phyloP scores from a whole-genome alignment of 2,797 vertebrate genomes.

The Champsocephalus esox region DNA sequence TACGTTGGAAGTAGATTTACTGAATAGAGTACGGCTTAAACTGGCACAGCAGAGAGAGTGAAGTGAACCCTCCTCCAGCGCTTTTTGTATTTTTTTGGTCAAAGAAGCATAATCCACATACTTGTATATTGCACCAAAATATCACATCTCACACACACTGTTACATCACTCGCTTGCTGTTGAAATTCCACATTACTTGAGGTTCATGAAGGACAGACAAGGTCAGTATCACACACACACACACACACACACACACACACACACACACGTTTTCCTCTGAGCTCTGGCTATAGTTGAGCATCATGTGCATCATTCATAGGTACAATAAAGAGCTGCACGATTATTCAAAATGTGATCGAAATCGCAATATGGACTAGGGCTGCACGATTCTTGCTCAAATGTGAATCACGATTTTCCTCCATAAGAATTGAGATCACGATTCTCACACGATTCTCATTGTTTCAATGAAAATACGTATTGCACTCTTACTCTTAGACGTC shows the following conservation, averaged over 20 bases:
- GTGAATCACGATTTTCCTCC: too few species aligned
- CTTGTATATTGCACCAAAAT: conserved; percentile 60
- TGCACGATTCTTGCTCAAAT: too few species aligned
- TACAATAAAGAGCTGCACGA: neutral
- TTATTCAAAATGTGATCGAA: too few species aligned
- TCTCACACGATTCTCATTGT: too few species aligned
- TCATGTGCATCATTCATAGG: conserved; percentile 4
- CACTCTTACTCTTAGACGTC: too few species aligned
- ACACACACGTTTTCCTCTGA: neutral
- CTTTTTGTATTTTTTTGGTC: conserved; percentile 56
- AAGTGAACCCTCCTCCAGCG: conserved; percentile 60
- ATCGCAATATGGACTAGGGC: too few species aligned
- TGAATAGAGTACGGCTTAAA: conserved; percentile 76
- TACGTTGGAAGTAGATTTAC: conserved; percentile 76
- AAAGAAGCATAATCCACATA: conserved; percentile 65
- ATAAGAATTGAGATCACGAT: too few species aligned
- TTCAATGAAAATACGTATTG: too few species aligned
- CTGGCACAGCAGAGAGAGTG: conserved; percentile 53
- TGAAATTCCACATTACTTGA: conserved; percentile 30
- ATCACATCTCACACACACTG: conserved; percentile 55
- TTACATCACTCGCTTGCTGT: conserved; percentile 64
- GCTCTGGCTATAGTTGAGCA: conserved; percentile 8
- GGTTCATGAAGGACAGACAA: conserved; percentile 46
- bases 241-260: neutral
- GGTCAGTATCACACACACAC: conserved; percentile 15